Base-by-base conservation (phyloP, 2,888 invertebrate species). In the Cheilosia vulpina region DNA sequence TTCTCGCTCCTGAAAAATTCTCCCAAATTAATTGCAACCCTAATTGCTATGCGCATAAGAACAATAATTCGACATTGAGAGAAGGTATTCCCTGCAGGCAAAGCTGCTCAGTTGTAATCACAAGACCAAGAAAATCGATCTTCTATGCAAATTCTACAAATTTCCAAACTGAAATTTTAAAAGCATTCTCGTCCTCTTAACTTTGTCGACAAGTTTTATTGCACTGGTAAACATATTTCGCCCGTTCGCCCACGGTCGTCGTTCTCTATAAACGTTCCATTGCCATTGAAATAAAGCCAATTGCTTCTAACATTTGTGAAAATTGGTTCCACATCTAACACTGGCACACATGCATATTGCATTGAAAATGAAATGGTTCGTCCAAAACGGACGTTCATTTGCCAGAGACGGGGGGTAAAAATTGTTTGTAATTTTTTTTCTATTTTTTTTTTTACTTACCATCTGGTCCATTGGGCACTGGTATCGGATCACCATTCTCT, bases 401-500 rank as follows among this genome's bases (percentile, higher is more conserved):
- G 62, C 13, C 15, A 41, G 21, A 15, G 45, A n/a, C 3, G n/a
- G 24, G 19, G 19, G 53, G 17, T 11, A 41, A 13, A 3, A 34
- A 7, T 60, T 55, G 19, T n/a, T 15, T 24, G 31, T 17, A 2
- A 27, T 53, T 13, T 43, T 68, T 58, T 57, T 57, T 55, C 19
- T n/a, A n/a, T 17, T 11, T 34, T 72, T 38, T 47, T 62, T 55
- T 77, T 21, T 66, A 88, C 90, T 91, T 92, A 96, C 96, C 95
- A 94, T 95, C 95, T 88, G 94, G 93, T 43, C 95, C 95, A 88
- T 94, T 95, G 66, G 94, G 93, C 62, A 95, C 91, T 19, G 95
- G 94, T 90, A 97, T 96, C 75, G 94, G 93, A 90, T 95, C 95
- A 76, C 96, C 95, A 89, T 96, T 96, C 92, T 97, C 97, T 87